Evolutionary conservation across 2,888 invertebrate species (phyloP).

Genomic region (Esperia sulphurella): DNA sequence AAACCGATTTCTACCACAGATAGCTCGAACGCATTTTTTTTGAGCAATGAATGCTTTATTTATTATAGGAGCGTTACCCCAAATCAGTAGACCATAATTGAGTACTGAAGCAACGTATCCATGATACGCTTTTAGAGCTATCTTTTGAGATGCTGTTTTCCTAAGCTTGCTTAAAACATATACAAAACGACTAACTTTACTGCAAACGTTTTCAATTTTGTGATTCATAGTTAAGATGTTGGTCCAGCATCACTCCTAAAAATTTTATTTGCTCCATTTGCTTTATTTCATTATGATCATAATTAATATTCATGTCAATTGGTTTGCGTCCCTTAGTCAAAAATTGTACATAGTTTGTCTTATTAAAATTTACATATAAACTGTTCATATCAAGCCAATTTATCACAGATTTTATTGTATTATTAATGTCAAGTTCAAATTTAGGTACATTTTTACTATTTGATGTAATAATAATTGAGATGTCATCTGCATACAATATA

Average conservation of each 20-base stretch:
- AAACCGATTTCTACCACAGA: not conserved
- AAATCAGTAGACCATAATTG: conserved; percentile 7
- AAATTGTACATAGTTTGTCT: not conserved
- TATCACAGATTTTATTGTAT: not conserved
- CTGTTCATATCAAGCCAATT: not conserved
- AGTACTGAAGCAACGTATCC: conserved; percentile 11
- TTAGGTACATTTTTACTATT: not conserved
- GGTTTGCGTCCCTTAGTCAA: not conserved
- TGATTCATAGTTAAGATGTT: conserved; percentile 8
- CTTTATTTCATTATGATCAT: conserved; percentile 2
- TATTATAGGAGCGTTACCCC: not conserved
- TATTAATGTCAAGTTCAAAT: not conserved
- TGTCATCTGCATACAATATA: not conserved
- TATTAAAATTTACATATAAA: not conserved
- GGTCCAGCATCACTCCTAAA: conserved; percentile 9
- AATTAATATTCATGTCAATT: not conserved
- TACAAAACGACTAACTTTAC: conserved; percentile 11
- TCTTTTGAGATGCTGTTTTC: not conserved
- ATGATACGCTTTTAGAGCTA: conserved; percentile 11
- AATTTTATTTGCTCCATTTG: conserved; percentile 2
- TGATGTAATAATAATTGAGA: not conserved
- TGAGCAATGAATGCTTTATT: not conserved
- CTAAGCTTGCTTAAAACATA: conserved; percentile 7
- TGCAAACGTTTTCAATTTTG: conserved; percentile 13
- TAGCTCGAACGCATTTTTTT: not conserved